Conservation (phyloP, 2,888 invertebrate genomes). For the Cheilosia variabilis region DNA sequence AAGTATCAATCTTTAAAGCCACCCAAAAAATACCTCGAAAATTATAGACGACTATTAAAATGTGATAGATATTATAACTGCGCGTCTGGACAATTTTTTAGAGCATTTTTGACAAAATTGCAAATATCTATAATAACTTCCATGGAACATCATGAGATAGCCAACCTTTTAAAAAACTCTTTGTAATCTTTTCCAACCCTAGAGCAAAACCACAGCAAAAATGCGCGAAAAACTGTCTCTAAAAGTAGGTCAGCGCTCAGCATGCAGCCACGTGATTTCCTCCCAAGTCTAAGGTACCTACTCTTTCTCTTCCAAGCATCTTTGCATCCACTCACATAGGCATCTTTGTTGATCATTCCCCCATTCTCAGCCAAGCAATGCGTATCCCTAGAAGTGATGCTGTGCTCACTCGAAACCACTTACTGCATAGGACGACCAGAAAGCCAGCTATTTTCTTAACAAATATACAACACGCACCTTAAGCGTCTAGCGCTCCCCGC, state of each 20-base stretch:
- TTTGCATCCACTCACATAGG: constrained; percentile 29
- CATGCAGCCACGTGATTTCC: constrained; percentile 5
- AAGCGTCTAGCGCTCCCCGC: constrained; percentile 14
- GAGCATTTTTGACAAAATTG: too few relatives aligned
- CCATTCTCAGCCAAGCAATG: constrained; percentile 5
- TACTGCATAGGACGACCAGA: constrained; percentile 44
- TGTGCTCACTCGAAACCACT: constrained; percentile 57
- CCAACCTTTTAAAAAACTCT: not conserved
- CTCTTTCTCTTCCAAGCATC: constrained; percentile 29
- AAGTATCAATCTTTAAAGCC: too few relatives aligned
- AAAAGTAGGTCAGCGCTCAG: constrained; percentile 64
- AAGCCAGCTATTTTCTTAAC: constrained; percentile 59
- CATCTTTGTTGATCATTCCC: constrained; percentile 18
- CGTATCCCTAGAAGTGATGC: constrained; percentile 50
- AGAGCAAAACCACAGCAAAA: constrained; percentile 31
- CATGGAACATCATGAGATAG: too few relatives aligned
- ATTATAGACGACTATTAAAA: too few relatives aligned
- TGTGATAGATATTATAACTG: too few relatives aligned
- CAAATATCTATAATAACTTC: too few relatives aligned
- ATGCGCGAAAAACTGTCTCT: constrained; percentile 15
- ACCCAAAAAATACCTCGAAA: too few relatives aligned
- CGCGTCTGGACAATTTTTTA: too few relatives aligned
- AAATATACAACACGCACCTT: constrained; percentile 44
- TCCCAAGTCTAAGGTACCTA: not conserved
- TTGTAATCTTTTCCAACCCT: not conserved